Conservation (phyloP, 2,113 vertebrate genomes). For the Eonycteris spelaea region DNA sequence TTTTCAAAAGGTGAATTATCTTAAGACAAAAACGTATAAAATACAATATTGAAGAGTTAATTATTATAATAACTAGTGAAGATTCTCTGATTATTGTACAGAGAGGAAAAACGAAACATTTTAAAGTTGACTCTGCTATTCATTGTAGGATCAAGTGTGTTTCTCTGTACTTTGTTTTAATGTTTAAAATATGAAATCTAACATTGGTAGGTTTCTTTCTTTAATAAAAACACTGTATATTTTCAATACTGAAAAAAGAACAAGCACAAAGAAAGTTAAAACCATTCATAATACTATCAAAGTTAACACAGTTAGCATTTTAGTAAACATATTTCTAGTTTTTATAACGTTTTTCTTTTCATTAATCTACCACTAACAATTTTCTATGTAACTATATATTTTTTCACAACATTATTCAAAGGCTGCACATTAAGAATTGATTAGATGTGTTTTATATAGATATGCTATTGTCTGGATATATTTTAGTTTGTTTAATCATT, state of each 20-base stretch:
- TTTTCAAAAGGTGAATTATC: slow-evolving; percentile 29
- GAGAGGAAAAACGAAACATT: slow-evolving; percentile 35
- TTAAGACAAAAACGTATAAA: neutral
- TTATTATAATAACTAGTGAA: neutral
- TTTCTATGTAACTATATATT: neutral
- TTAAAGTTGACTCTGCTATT: slow-evolving; percentile 13
- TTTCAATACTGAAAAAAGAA: neutral
- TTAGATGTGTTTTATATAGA: neutral
- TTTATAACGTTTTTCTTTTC: neutral
- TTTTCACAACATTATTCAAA: slow-evolving; percentile 8
- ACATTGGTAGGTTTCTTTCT: neutral
- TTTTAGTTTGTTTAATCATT: slow-evolving; percentile 2
- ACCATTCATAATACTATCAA: neutral
- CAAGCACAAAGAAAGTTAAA: neutral
- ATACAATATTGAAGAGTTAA: neutral
- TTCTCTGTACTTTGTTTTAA: neutral
- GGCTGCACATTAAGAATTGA: neutral
- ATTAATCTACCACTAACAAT: neutral
- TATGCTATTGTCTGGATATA: neutral
- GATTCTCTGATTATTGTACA: neutral
- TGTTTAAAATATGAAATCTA: slow-evolving; percentile 10
- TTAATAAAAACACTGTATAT: neutral
- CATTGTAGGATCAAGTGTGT: neutral
- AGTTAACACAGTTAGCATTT: neutral
- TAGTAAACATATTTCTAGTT: neutral